Evolutionary conservation across 35 echinoderm and acorn worm species (phyloP).

Genomic region (Stichopus chloronotus): DNA sequence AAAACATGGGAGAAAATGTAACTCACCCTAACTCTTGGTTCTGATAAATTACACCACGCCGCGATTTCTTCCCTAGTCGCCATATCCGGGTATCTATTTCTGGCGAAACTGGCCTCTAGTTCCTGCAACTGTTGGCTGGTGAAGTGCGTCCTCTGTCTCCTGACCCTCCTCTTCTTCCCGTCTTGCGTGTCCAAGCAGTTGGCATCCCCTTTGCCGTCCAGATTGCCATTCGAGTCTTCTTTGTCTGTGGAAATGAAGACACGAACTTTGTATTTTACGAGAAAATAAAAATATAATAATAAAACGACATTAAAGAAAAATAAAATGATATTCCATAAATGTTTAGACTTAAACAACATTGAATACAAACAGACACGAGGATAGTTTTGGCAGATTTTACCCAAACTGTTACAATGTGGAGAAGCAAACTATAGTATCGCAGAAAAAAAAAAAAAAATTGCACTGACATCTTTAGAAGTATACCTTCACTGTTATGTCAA

Average conservation of each 20-base stretch:
- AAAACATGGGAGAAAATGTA: not conserved
- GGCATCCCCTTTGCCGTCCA: conserved; percentile 42
- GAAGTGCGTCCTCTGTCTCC: conserved; percentile 80
- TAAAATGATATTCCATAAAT: no score
- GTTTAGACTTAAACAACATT: no score
- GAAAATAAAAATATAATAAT: no score
- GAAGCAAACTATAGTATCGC: no score
- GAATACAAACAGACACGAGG: no score
- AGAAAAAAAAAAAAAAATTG: no score
- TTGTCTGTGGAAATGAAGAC: conserved; percentile 8
- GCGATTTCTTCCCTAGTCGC: conserved; percentile 79
- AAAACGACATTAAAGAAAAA: no score
- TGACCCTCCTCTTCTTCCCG: conserved; percentile 67
- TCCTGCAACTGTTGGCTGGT: conserved; percentile 85
- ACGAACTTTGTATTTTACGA: not conserved
- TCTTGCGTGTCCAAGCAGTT: conserved; percentile 57
- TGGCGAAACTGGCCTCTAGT: conserved; percentile 76
- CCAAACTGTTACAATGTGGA: no score
- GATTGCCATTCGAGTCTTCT: conserved; percentile 62
- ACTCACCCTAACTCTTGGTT: conserved; percentile 76
- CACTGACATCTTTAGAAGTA: no score
- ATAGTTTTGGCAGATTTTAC: no score
- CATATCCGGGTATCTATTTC: conserved; percentile 83
- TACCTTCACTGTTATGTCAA: no score
- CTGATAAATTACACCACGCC: conserved; percentile 76